A percentile compares a stretch with the other conserved stretches of the same genome.
These are phyloP conservation scores for Poecilus cupreus DNA, from an alignment of 2,888 invertebrate genomes.

Conservation along the genomic window DNA sequence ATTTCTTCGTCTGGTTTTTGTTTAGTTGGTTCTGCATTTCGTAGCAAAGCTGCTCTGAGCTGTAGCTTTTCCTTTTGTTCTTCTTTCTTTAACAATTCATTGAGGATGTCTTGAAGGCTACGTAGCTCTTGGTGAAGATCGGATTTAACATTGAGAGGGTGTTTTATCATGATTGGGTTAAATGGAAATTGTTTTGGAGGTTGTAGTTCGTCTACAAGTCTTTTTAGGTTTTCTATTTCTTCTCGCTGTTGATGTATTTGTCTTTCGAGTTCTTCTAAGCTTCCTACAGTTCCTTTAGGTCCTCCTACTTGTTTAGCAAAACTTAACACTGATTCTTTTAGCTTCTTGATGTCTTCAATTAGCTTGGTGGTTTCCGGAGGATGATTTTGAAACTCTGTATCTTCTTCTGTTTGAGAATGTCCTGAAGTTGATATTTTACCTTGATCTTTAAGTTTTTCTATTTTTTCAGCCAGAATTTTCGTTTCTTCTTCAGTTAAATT, in stretches of 20 bases:
- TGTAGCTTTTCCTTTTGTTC: slow-evolving; percentile 15
- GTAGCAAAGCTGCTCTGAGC: neutral
- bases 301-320: slow-evolving; percentile 37
- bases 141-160: neutral
- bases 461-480: neutral
- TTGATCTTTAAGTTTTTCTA: slow-evolving; percentile 37
- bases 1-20: slow-evolving; percentile 39
- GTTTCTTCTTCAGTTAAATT: slow-evolving; percentile 33
- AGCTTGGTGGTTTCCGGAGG: slow-evolving; percentile 12
- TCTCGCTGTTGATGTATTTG: slow-evolving; percentile 29
- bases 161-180: neutral
- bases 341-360: slow-evolving; percentile 29
- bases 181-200: slow-evolving; percentile 9
- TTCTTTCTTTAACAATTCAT: slow-evolving; percentile 39
- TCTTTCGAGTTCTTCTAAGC: slow-evolving; percentile 29
- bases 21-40: neutral
- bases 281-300: neutral
- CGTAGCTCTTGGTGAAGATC: slow-evolving; percentile 24
- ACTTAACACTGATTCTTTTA: neutral
- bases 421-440: slow-evolving; percentile 20
- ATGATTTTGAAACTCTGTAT: slow-evolving; percentile 28
- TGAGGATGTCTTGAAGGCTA: slow-evolving; percentile 36
- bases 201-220: slow-evolving; percentile 22
- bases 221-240: slow-evolving; percentile 42
- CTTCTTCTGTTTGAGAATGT: neutral